Base-by-base conservation (phyloP, 1,140 invertebrate species). In the Calliopsis andreniformis region DNA sequence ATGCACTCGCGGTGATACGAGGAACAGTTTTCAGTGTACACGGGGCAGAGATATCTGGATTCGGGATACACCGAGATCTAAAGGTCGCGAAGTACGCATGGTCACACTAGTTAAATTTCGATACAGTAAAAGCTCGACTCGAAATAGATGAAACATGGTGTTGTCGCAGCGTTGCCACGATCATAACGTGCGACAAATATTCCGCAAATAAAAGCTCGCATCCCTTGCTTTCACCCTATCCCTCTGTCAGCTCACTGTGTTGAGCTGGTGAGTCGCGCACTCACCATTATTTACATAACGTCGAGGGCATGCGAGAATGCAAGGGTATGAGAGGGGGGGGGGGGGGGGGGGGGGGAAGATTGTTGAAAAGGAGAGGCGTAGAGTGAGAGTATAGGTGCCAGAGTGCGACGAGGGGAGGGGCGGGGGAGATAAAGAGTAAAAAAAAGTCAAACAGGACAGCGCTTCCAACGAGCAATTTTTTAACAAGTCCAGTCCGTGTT, bases 151-250 rank as follows among this genome's bases (percentile, higher is more conserved):
- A 84, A 83, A 82, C 86, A 86, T 75, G 86, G 55, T 87, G 86
- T 87, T 77, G 79, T 76, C 83, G 72, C 59, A 55, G 39, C 75
- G 67, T 79, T 67, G 72, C 68, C 80, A 71, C 78, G 43, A 45
- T 63, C 68, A 80, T 78, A 83, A 84, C 83, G 82, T 62, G 82
- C 82, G 81, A 80, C 79, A 83, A 87, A 88, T 88, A 88, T 87
- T 88, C 79, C 79, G 75, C 80, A 87, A 89, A 89, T 89, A 89
- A 90, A 90, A 89, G 86, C 83, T 71, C 53, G 45, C 81, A 23
- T 70, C 59, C 47, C 45, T 23, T 75, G 42, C 51, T 35, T 58
- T 20, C 28, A 67, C 28, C 71, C 61, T 32, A 23, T 16, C 35
- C 53, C 45, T 20, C 20, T 53, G 42, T 63, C 56, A 35, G 49